phyloP scores from a whole-genome alignment of 2,888 invertebrate species.

The Papilio elwesi region DNA sequence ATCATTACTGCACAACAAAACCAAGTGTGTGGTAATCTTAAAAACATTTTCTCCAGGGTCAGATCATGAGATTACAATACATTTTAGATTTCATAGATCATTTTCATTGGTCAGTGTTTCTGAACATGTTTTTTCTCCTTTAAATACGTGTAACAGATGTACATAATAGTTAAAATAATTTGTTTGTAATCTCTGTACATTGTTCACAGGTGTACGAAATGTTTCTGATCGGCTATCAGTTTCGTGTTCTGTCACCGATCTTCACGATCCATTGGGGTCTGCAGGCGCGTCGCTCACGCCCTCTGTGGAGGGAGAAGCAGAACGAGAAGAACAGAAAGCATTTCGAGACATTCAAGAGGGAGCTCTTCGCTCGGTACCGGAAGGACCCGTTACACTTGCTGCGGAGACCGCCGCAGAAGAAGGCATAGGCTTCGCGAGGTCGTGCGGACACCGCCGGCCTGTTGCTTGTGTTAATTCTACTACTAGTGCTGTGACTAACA shows the following conservation, averaged over 20 bases:
- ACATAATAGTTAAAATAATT: too few species aligned
- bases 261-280: slow-evolving; percentile 96
- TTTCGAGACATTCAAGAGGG: slow-evolving; percentile 92
- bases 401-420: slow-evolving; percentile 68
- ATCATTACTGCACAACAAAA: too few species aligned
- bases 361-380: slow-evolving; percentile 90
- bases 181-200: neutral
- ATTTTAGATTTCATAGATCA: too few species aligned
- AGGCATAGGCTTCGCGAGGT: slow-evolving; percentile 80
- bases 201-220: slow-evolving; percentile 93
- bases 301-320: slow-evolving; percentile 94
- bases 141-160: too few species aligned
- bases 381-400: slow-evolving; percentile 85
- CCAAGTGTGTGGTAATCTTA: too few species aligned
- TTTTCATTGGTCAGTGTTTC: too few species aligned
- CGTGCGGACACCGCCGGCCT: slow-evolving; percentile 74
- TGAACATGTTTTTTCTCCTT: too few species aligned
- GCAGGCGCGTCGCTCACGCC: slow-evolving; percentile 90
- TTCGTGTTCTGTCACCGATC: slow-evolving; percentile 93
- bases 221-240: slow-evolving; percentile 94
- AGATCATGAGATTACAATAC: too few species aligned
- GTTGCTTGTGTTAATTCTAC: slow-evolving; percentile 47
- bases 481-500: slow-evolving; percentile 52
- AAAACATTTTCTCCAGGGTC: too few species aligned
- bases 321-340: slow-evolving; percentile 92